Conservation (phyloP, 2,113 vertebrate species). For the Parotia lawesii region DNA sequence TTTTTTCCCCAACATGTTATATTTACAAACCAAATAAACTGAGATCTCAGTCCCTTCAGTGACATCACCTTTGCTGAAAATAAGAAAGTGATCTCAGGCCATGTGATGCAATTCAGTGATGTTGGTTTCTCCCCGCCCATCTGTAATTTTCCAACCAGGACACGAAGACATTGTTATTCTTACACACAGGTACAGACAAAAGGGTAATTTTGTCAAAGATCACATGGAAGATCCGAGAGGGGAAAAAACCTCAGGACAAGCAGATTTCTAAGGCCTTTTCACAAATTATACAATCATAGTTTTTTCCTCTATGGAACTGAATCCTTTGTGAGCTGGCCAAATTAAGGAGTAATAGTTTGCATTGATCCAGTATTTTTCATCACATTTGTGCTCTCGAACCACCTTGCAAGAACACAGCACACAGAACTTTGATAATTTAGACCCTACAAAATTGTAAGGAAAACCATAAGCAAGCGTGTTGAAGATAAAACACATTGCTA, state of each 20-base stretch:
- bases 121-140: not conserved
- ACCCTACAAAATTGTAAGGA: not conserved
- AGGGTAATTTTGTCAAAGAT: not conserved
- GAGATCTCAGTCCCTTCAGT: not conserved
- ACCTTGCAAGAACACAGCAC: not conserved
- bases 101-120: not conserved
- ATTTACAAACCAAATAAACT: not conserved
- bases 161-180: not conserved
- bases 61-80: not conserved
- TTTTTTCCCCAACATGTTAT: not conserved
- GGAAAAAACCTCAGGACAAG: not conserved
- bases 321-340: not conserved
- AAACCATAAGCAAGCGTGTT: not conserved
- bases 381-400: not conserved
- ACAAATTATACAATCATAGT: not conserved
- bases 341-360: not conserved
- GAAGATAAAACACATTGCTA: not conserved
- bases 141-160: not conserved
- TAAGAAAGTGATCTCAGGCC: not conserved
- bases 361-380: not conserved
- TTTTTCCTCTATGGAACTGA: not conserved
- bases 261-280: not conserved
- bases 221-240: not conserved
- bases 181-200: not conserved
- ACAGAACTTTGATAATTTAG: rapidly evolving